phyloP scores from a whole-genome alignment of 2,888 invertebrate species.

The Chymomyza amoena region DNA sequence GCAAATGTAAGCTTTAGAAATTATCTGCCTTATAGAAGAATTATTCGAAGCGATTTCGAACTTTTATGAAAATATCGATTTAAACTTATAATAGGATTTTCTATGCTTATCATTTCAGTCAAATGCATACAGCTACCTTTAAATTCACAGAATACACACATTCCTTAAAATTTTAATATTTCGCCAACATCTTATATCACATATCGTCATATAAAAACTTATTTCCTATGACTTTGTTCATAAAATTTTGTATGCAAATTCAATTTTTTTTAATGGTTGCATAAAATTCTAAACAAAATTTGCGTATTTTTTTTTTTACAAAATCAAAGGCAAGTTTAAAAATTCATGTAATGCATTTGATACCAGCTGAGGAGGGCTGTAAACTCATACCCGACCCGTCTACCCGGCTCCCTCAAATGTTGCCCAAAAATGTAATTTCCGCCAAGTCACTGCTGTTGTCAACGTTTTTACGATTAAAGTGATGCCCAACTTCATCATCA shows the following conservation, averaged over 20 bases:
- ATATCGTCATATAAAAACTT: not conserved
- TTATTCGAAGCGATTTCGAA: too few relatives aligned
- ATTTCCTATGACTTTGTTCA: conserved; percentile 23
- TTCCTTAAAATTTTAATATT: not conserved
- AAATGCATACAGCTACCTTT: not conserved
- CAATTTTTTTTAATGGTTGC: conserved; percentile 54
- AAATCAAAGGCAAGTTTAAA: conserved; percentile 26
- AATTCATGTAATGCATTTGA: conserved; percentile 48
- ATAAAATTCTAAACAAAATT: conserved; percentile 53
- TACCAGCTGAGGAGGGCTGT: conserved; percentile 59
- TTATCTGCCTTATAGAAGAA: too few relatives aligned
- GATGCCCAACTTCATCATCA: conserved; percentile 65
- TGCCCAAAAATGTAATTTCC: conserved; percentile 74
- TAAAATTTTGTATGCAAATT: conserved; percentile 74
- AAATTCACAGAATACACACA: not conserved
- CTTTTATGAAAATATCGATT: too few relatives aligned
- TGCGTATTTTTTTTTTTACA: conserved; percentile 18
- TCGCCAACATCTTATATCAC: not conserved
- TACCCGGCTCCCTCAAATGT: conserved; percentile 67
- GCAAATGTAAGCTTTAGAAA: too few relatives aligned
- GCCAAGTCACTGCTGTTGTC: conserved; percentile 11
- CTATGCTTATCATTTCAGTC: too few relatives aligned
- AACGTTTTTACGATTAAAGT: conserved; percentile 58
- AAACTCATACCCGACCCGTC: not conserved
- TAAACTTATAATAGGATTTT: too few relatives aligned